Evolutionary conservation across 2,888 invertebrate species (phyloP).

Genomic region (Stratiomys singularior): DNA sequence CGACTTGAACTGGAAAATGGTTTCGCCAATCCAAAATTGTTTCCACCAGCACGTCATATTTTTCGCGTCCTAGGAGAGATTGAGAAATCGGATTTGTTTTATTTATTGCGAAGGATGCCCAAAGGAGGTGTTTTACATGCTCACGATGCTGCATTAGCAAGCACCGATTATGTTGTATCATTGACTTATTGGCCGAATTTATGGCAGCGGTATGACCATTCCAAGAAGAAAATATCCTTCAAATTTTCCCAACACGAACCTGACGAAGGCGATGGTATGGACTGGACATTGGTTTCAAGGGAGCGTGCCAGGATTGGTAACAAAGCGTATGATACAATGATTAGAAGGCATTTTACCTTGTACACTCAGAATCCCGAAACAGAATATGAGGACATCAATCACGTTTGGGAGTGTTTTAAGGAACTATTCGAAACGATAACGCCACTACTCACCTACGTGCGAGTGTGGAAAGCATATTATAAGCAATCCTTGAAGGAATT

Average conservation of each 20-base stretch:
- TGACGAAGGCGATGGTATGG: conserved; percentile 53
- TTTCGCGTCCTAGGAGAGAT: conserved; percentile 71
- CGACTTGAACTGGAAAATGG: conserved; percentile 68
- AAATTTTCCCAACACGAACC: conserved; percentile 57
- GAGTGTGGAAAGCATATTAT: conserved; percentile 74
- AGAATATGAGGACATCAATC: conserved; percentile 68
- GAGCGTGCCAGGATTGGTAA: conserved; percentile 62
- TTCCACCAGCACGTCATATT: conserved; percentile 74
- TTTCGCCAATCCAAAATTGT: conserved; percentile 69
- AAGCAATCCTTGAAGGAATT: conserved; percentile 72
- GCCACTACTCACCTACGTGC: conserved; percentile 71
- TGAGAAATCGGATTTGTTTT: conserved; percentile 72
- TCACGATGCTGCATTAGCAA: conserved; percentile 74
- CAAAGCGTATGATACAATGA: conserved; percentile 66
- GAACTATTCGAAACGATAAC: conserved; percentile 68
- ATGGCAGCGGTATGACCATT: conserved; percentile 64
- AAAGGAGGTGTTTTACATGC: conserved; percentile 80
- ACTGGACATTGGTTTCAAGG: conserved; percentile 67
- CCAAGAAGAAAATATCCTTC: conserved; percentile 60
- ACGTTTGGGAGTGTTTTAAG: conserved; percentile 71
- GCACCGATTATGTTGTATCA: conserved; percentile 72
- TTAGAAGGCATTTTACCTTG: conserved; percentile 70
- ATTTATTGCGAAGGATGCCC: conserved; percentile 75
- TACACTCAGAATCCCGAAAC: conserved; percentile 67
- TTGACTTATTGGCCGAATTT: conserved; percentile 73